Conservation (phyloP, 2,888 invertebrate genomes). For the Clusia tigrina region DNA sequence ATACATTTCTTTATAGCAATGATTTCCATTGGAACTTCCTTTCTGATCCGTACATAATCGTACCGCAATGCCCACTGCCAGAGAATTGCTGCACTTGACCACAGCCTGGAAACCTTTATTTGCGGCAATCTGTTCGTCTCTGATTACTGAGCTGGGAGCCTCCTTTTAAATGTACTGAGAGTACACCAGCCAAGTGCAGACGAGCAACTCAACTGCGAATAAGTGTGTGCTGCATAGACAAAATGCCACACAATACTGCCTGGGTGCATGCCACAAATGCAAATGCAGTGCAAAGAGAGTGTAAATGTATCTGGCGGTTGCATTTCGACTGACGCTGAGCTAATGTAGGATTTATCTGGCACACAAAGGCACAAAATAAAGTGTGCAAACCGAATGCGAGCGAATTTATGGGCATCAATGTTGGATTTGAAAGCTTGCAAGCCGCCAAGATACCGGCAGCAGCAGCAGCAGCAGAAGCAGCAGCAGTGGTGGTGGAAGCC, state of each 20-base stretch:
- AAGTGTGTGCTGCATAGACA: constrained; percentile 22
- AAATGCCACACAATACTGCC: neutral
- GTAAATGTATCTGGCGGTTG: constrained; percentile 9
- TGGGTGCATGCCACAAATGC: constrained; percentile 28
- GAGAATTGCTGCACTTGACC: too few species aligned
- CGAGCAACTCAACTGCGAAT: constrained; percentile 38
- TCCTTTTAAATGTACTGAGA: constrained; percentile 19
- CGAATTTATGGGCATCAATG: constrained; percentile 61
- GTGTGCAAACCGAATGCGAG: constrained; percentile 3
- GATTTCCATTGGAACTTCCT: too few species aligned
- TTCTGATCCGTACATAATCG: too few species aligned
- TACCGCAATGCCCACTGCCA: too few species aligned
- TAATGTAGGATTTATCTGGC: constrained; percentile 16
- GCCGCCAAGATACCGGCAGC: constrained; percentile 36
- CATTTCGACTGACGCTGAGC: neutral
- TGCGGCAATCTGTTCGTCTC: too few species aligned
- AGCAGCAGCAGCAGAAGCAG: constrained; percentile 22
- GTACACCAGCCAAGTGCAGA: neutral
- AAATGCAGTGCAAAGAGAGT: constrained; percentile 9
- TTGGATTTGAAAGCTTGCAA: constrained; percentile 55
- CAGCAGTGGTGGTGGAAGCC: neutral
- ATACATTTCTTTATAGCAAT: too few species aligned
- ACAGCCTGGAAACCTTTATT: too few species aligned
- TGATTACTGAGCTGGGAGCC: too few species aligned
- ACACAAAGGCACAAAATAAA: constrained; percentile 25